A percentile compares a stretch with the other conserved stretches of the same genome.
These are phyloP conservation scores for Dugesia japonica DNA, from an alignment of 2,888 invertebrate species.

Conservation along the genomic window DNA sequence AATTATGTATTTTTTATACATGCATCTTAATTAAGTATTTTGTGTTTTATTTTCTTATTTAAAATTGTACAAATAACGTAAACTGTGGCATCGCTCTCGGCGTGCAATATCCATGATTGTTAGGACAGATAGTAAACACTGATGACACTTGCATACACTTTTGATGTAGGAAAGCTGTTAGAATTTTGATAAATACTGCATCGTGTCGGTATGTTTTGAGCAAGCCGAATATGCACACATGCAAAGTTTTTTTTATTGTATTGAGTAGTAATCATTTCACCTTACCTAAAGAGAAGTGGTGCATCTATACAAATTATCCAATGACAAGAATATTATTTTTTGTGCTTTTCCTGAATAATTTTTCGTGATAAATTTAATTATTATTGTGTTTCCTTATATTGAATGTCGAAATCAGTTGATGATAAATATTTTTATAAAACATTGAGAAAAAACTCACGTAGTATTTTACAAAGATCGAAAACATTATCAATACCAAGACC, in stretches of 20 bases:
- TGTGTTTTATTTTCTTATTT: conserved; percentile 3
- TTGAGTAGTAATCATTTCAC: conserved; percentile 13
- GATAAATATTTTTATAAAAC: neutral
- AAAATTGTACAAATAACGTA: neutral
- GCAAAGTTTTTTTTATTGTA: neutral
- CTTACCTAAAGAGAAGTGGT: neutral
- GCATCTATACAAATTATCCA: neutral
- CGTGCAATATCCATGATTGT: neutral
- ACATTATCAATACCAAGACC: conserved; percentile 3
- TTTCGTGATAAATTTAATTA: neutral
- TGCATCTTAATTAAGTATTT: neutral
- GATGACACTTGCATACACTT: neutral
- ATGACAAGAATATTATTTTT: conserved; percentile 3
- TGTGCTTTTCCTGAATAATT: neutral
- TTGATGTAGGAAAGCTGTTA: neutral
- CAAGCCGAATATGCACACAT: neutral
- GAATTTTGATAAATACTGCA: neutral
- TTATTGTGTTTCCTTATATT: neutral
- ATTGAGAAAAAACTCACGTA: neutral
- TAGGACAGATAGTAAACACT: neutral
- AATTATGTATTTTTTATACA: conserved; percentile 1
- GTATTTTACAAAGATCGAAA: neutral
- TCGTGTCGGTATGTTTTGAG: neutral
- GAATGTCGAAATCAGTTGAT: neutral
- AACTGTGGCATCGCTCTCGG: neutral